phyloP scores from a whole-genome alignment of 2,113 vertebrate genomes.

The Pan troglodytes region NHGRI_mPanTro3-v2.1_pri NC_072409.2:28254501-28255000 shows the following conservation, averaged over 20 bases:
- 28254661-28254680: not conserved
- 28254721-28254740: not conserved
- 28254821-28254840: not conserved
- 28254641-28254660: not conserved
- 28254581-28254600: constrained; percentile 12
- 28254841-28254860: not conserved
- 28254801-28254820: not conserved
- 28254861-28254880: not conserved
- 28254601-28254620: not conserved
- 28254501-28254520: constrained; percentile 70
- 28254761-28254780: not conserved
- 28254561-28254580: constrained; percentile 74
- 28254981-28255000: not conserved
- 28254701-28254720: not conserved
- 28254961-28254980: not conserved
- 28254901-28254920: not conserved
- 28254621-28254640: not conserved
- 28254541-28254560: constrained; percentile 73
- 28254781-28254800: not conserved
- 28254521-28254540: constrained; percentile 69
- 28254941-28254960: not conserved
- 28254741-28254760: not conserved
- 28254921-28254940: not conserved
- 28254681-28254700: not conserved
- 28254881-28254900: not conserved